Evolutionary conservation across 2,113 vertebrate species (phyloP).

Genomic region (Hippolais icterina): DNA sequence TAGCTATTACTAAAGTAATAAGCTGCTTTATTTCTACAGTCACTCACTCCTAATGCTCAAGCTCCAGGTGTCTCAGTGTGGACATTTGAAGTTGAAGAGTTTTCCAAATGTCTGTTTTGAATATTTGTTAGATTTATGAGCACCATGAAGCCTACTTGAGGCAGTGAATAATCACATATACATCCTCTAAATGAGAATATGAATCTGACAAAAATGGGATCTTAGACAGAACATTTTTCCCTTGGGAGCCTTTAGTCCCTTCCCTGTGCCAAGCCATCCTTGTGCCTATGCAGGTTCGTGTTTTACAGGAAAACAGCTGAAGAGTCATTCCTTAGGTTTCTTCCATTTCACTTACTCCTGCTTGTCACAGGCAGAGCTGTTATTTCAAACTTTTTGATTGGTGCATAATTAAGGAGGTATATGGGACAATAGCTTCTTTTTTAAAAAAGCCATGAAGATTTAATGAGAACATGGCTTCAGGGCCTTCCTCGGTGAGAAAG

Average conservation of each 20-base stretch:
- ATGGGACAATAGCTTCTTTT: constrained; percentile 55
- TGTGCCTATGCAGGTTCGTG: background rate
- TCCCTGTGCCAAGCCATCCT: background rate
- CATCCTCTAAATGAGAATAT: background rate
- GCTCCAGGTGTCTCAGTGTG: background rate
- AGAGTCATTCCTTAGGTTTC: background rate
- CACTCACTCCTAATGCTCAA: background rate
- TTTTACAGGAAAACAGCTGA: background rate
- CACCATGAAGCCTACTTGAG: background rate
- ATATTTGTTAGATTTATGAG: background rate
- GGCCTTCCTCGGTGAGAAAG: constrained; percentile 37
- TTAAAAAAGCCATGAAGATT: constrained; percentile 65
- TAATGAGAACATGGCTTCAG: constrained; percentile 64
- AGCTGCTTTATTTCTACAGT: background rate
- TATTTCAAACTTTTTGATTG: constrained; percentile 38
- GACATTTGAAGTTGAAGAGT: background rate
- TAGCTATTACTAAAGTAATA: background rate
- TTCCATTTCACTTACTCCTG: background rate
- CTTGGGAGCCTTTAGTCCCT: background rate
- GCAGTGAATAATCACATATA: background rate
- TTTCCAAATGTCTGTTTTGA: background rate
- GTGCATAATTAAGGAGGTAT: constrained; percentile 69
- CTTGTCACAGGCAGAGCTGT: background rate
- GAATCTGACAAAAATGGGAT: background rate
- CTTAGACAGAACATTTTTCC: background rate